Evolutionary conservation across 2,113 vertebrate genomes (phyloP), one percentile per base, ranked within the genome.

Genomic region (Boulengeromyrus knoepffleri): DNA sequence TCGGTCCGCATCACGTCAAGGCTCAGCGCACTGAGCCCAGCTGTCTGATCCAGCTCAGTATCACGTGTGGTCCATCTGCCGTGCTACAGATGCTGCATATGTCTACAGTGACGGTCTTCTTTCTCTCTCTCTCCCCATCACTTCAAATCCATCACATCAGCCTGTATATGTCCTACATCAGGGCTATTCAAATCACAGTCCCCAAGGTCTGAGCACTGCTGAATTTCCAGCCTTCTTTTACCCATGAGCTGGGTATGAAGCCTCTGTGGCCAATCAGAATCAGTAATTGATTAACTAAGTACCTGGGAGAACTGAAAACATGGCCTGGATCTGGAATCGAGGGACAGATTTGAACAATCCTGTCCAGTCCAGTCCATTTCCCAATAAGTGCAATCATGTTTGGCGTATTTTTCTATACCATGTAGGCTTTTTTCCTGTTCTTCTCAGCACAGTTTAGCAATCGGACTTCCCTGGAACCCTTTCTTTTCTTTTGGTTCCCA

Each of bases 371-470:
- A 42, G 42, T 46, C 7, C 83, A 85, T 85, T 85, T 80, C 47
- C 83, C 83, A 45, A 49, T 45, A 27, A 85, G 19, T 49, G n/a
- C 8, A 49, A 9, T 27, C 19, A 24, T 12, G 21, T n/a, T 49
- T 27, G 24, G 1, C 12, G 10, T 6, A 62, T 74, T 27, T 36
- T 36, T 74, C 66, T 5, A 74, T 74, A 42, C 17, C 12, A 46
- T 49, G 36, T 87, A 31, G 19, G 15, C 39, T 53, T 84, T 83
- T 84, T 6, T 21, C 39, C 50, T 83, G 66, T 31, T 46, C 27
- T 70, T 83, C 88, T 89, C n/a, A 50, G 36, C n/a, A n/a, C 21
- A 42, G 36, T 83, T 89, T 53, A 89, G n/a, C 49, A 77, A 39
- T 10, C 24, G 13, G 50, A 21, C 85, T 50, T 24, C n/a, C 17